Evolutionary conservation across 1,140 invertebrate species (phyloP), one percentile per base, ranked within the genome.

Genomic region (Periplaneta americana): DNA sequence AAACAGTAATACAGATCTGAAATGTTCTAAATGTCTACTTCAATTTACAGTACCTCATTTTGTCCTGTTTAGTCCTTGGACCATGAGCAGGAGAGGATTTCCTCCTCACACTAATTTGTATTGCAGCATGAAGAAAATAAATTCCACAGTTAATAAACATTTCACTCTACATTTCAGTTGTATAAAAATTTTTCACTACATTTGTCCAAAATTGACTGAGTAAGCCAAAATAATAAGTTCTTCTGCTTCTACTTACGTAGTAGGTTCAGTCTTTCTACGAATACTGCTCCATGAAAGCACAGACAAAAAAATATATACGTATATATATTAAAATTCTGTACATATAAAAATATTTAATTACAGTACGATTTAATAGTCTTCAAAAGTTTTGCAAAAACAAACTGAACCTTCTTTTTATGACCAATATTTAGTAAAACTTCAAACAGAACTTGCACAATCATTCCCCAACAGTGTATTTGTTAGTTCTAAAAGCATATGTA

Each of bases 51-150:
- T 66, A 66, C 48, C 48, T 66, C 48, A 66, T 66, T 66, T 66
- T 66, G 6, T 66, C 48, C 28, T 66, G 48, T 66, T 66, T 66
- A 66, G 48, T 66, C 28, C 48, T 87, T 86, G 78, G 87, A 83
- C 89, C 89, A 89, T 92, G 90, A 85, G 92, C 92, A 79, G 93
- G 92, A 80, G 93, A 92, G 84, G 91, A 91, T 91, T 94, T 94
- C 87, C 93, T 90, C 85, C 93, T 90, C 85, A 94, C 92, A 88
- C 93, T 94, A 90, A 82, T 86, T 37, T 76, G 31, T 81, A 76
- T 77, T 87, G 87, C 87, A 89, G 88, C 88, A 87, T 85, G 85
- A 84, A 85, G 84, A 87, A 85, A 82, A 79, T 81, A 81, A 80
- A 39, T 28, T n/a, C 9, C 48, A 57, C 28, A 28, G 39, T 48